These are phyloP conservation scores for Uropsilus gracilis DNA, from an alignment of 2,113 vertebrate genomes.

Conservation along the genomic window DNA sequence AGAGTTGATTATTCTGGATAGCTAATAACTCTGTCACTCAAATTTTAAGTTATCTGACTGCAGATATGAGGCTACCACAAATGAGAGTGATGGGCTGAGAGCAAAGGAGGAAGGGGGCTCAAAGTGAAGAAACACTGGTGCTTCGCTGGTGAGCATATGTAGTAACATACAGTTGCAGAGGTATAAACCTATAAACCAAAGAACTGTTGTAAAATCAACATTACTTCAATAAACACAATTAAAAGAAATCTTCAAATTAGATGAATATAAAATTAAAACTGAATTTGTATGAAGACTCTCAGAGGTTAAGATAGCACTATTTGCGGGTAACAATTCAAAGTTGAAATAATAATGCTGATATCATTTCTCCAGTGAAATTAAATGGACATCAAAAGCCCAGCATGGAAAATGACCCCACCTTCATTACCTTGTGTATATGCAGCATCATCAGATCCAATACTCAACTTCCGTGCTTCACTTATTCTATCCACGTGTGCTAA, in stretches of 20 bases:
- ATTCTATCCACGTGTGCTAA: conserved; percentile 93
- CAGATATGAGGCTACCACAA: too few species aligned
- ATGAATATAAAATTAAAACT: conserved; percentile 20
- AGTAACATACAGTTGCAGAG: too few species aligned
- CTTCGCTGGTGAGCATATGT: too few species aligned
- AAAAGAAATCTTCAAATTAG: neutral
- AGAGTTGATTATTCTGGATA: neutral
- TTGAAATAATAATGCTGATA: neutral
- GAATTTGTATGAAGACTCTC: neutral
- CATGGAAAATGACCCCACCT: neutral
- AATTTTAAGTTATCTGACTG: neutral
- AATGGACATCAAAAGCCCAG: neutral
- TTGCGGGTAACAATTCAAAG: conserved; percentile 23
- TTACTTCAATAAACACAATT: too few species aligned
- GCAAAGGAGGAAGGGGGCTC: too few species aligned
- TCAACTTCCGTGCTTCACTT: conserved; percentile 93
- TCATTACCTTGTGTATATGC: conserved; percentile 98
- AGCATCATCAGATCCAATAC: conserved; percentile 97
- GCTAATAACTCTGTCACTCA: neutral
- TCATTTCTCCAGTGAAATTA: neutral
- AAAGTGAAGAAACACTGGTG: too few species aligned
- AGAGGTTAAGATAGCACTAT: neutral
- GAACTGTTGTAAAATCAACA: too few species aligned
- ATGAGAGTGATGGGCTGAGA: too few species aligned
- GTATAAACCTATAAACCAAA: too few species aligned